Conservation (phyloP, 2,113 vertebrate species). For the Campylomormyrus numenius region DNA sequence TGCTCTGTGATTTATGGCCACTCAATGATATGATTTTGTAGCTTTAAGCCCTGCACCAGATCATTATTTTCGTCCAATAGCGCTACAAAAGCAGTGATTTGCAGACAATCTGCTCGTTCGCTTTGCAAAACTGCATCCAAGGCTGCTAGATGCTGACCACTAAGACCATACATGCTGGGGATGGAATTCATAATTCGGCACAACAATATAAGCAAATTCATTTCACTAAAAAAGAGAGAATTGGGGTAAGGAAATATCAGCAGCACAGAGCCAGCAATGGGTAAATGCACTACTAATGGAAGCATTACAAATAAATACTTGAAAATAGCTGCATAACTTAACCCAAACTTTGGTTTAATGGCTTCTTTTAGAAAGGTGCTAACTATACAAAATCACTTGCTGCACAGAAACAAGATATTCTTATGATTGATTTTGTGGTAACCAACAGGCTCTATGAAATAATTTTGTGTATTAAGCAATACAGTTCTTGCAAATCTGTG, state of each 20-base stretch:
- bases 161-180: background rate
- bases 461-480: background rate
- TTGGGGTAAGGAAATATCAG: background rate
- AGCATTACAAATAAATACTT: background rate
- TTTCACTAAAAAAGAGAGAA: background rate
- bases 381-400: background rate
- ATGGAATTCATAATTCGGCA: background rate
- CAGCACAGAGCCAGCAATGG: background rate
- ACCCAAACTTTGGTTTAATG: background rate
- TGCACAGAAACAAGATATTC: background rate
- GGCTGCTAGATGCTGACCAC: background rate
- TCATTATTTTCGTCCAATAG: background rate
- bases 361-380: background rate
- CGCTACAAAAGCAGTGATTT: background rate
- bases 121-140: background rate
- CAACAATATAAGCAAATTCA: background rate
- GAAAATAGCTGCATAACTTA: background rate
- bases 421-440: background rate
- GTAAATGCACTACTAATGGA: background rate
- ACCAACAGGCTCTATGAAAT: background rate
- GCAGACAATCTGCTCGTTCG: background rate
- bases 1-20: background rate
- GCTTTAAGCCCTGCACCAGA: background rate
- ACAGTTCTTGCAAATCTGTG: background rate
- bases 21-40: background rate